A percentile compares a stretch with the other conserved stretches of the same genome.
phyloP scores from a whole-genome alignment of 2,113 vertebrate species.

The Neodontobutis hainanensis region DNA sequence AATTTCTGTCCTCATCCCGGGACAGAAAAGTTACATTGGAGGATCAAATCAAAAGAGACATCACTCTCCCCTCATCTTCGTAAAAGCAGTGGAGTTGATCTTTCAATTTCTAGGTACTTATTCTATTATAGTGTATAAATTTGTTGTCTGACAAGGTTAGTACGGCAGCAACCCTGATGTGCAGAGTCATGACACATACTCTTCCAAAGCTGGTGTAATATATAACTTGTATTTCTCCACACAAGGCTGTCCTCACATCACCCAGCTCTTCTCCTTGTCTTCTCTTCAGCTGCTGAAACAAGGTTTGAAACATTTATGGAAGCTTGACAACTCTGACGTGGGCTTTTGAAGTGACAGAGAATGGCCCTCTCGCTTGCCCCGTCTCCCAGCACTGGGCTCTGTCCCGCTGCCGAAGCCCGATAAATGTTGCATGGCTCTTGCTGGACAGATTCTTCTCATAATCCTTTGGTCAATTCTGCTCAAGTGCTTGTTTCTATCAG shows the following conservation, averaged over 20 bases:
- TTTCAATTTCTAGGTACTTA: too few species aligned
- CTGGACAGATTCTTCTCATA: slow-evolving; percentile 44
- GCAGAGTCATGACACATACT: background rate
- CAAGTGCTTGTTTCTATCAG: slow-evolving; percentile 21
- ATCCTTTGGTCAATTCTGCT: slow-evolving; percentile 50
- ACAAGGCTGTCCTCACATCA: slow-evolving; percentile 11
- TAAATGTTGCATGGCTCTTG: slow-evolving; percentile 55
- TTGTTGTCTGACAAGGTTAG: too few species aligned
- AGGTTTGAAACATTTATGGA: slow-evolving; percentile 45
- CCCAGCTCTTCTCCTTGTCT: slow-evolving; percentile 16
- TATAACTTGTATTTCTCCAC: slow-evolving; percentile 4
- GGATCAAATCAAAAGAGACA: too few species aligned
- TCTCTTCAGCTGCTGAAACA: slow-evolving; percentile 32
- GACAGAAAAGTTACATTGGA: too few species aligned
- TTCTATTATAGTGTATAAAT: too few species aligned
- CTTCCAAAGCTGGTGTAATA: background rate
- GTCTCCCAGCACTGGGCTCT: background rate
- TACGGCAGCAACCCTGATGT: too few species aligned
- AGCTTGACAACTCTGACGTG: slow-evolving; percentile 30
- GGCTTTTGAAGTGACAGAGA: slow-evolving; percentile 24
- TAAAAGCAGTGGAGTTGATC: too few species aligned
- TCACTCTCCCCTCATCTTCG: too few species aligned
- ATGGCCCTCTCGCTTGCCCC: background rate
- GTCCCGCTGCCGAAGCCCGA: slow-evolving; percentile 45
- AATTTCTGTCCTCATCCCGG: too few species aligned